These are phyloP conservation scores for Gadopsis marmoratus DNA, from an alignment of 2,797 vertebrate genomes.

Conservation along the genomic window DNA sequence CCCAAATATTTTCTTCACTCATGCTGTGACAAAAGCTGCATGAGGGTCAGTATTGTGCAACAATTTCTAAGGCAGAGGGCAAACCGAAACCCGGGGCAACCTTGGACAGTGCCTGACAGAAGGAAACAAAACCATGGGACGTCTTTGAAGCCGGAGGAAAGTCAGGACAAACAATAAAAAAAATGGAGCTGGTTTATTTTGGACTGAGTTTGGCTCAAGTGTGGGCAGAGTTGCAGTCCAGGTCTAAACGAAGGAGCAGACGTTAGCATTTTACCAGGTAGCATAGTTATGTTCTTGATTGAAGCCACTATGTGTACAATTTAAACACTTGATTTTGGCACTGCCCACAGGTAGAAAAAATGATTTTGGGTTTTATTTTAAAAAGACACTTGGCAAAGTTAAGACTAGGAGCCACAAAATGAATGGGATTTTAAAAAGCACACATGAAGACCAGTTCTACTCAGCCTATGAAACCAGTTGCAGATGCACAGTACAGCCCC, in stretches of 20 bases:
- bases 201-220: not conserved
- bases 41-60: conserved; percentile 42
- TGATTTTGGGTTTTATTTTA: no score
- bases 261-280: not conserved
- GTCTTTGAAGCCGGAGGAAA: conserved; percentile 49
- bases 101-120: conserved; percentile 50
- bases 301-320: not conserved
- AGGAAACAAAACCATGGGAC: conserved; percentile 58
- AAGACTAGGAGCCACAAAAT: not conserved
- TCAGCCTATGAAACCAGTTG: not conserved
- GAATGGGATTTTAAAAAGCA: not conserved
- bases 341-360: not conserved
- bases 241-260: not conserved
- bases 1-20: conserved; percentile 46
- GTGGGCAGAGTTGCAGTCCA: not conserved
- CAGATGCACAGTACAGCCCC: not conserved
- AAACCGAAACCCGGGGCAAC: conserved; percentile 51
- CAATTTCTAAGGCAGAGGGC: conserved; percentile 47
- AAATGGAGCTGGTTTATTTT: conserved; percentile 17
- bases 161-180: conserved; percentile 33
- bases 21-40: conserved; percentile 58
- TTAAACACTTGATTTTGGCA: not conserved
- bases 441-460: not conserved
- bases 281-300: not conserved
- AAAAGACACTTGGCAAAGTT: no score